These are phyloP conservation scores for Engraulis encrasicolus DNA, from an alignment of 2,113 vertebrate genomes.

Conservation along the genomic window DNA sequence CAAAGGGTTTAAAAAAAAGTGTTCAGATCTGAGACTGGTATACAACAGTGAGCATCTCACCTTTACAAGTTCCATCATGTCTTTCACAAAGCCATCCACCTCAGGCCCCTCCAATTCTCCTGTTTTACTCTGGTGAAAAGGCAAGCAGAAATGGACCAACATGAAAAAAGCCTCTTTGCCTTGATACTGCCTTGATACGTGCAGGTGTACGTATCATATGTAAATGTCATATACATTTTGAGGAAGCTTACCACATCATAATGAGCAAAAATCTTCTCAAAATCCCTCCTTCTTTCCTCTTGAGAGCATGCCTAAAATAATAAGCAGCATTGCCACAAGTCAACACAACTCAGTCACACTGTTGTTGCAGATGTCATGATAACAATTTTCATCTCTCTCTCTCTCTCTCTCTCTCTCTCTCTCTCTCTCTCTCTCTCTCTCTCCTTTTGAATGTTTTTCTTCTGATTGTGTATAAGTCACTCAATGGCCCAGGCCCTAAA, in stretches of 20 bases:
- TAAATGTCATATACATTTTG: background rate
- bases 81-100: constrained; percentile 90
- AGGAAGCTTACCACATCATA: constrained; percentile 87
- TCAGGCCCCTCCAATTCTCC: constrained; percentile 87
- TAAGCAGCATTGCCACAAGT: background rate
- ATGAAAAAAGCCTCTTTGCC: background rate
- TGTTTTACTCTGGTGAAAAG: constrained; percentile 82
- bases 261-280: constrained; percentile 92
- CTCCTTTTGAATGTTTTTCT: too few species aligned
- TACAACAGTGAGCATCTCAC: constrained; percentile 64
- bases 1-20: background rate
- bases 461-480: too few species aligned
- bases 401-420: too few species aligned
- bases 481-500: too few species aligned
- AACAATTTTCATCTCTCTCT: too few species aligned
- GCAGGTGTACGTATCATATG: background rate
- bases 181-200: background rate
- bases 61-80: constrained; percentile 92
- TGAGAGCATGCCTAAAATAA: constrained; percentile 80
- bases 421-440: too few species aligned
- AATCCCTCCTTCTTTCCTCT: constrained; percentile 87
- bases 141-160: background rate
- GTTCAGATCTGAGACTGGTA: background rate
- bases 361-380: too few species aligned
- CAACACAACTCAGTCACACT: too few species aligned